Conservation (phyloP, 2,113 vertebrate species). For the Erythrocercus mccallii region DNA sequence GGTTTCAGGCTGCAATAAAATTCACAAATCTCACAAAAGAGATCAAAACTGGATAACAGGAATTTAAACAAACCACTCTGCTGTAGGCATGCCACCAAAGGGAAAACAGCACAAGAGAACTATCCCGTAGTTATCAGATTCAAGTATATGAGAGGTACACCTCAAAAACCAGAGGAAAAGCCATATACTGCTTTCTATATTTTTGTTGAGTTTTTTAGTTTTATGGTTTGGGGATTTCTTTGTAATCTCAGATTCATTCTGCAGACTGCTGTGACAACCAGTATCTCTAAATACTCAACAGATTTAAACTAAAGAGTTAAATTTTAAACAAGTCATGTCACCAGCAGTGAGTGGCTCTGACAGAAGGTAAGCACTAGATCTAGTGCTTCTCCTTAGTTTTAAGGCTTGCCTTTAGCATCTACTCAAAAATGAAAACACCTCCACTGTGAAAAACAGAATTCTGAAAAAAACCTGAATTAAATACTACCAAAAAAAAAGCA, state of each 20-base stretch:
- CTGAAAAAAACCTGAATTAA: not conserved
- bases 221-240: not conserved
- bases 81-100: not conserved
- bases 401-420: not conserved
- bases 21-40: conserved; percentile 29
- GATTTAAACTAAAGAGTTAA: not conserved
- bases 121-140: not conserved
- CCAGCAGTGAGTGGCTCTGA: not conserved
- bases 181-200: not conserved
- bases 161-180: not conserved
- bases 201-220: not conserved
- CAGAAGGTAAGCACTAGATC: not conserved
- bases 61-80: conserved; percentile 32
- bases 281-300: not conserved
- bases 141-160: not conserved
- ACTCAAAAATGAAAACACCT: not conserved
- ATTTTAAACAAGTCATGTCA: not conserved
- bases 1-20: conserved; percentile 22
- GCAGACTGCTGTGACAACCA: not conserved
- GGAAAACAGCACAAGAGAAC: not conserved
- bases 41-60: not conserved
- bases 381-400: not conserved
- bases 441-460: not conserved
- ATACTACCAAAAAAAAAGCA: not conserved
- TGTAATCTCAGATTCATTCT: not conserved